Conservation (phyloP, 2,888 invertebrate species). For the Apodemia zela region DNA sequence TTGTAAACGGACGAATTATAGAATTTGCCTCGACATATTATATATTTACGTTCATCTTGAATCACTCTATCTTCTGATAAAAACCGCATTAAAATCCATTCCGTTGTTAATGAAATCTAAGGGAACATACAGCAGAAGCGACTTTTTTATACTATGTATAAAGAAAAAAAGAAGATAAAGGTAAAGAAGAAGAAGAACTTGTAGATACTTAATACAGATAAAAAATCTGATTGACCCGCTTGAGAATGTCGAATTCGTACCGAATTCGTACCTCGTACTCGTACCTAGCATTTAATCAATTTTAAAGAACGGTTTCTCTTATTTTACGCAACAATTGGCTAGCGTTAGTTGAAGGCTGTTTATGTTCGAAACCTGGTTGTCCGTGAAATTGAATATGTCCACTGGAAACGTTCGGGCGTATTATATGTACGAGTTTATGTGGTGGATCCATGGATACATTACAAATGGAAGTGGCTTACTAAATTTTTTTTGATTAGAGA, state of each 20-base stretch:
- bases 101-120: too few species aligned
- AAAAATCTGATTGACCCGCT: not conserved
- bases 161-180: too few species aligned
- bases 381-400: slow-evolving; percentile 57
- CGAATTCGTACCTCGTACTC: too few species aligned
- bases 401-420: slow-evolving; percentile 45
- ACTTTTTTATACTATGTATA: too few species aligned
- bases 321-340: slow-evolving; percentile 14
- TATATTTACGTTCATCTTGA: too few species aligned
- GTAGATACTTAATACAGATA: too few species aligned
- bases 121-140: too few species aligned
- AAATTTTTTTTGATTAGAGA: not conserved
- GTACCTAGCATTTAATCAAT: slow-evolving; percentile 2
- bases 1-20: too few species aligned
- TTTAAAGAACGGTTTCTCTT: slow-evolving; percentile 10
- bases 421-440: slow-evolving; percentile 30
- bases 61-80: too few species aligned
- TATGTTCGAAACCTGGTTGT: slow-evolving; percentile 41
- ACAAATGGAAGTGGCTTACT: not conserved
- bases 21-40: too few species aligned
- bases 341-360: slow-evolving; percentile 34
- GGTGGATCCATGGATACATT: slow-evolving; percentile 35
- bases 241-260: not conserved
- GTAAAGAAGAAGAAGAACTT: too few species aligned
- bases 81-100: too few species aligned